Conservation (phyloP, 2,113 vertebrate species). For the Hipposideros armiger region DNA sequence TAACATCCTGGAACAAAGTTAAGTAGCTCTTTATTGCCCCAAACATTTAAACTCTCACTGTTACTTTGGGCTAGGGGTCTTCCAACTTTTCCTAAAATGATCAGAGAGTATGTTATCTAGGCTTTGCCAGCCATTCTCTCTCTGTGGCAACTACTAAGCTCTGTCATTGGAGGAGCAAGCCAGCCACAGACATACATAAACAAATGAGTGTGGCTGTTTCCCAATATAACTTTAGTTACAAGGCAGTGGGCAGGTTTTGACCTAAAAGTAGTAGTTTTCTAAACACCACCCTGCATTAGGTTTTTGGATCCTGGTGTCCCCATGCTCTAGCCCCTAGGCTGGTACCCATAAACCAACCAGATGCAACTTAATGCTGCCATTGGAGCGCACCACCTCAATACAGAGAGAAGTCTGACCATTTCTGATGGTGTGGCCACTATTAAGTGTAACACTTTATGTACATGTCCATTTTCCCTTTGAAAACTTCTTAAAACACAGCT, state of each 20-base stretch:
- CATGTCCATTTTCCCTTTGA: neutral
- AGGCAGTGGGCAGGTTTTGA: neutral
- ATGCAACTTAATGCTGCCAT: neutral
- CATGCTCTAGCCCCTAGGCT: neutral
- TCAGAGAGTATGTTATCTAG: neutral
- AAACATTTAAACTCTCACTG: neutral
- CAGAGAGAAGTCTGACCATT: neutral
- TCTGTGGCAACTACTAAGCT: neutral
- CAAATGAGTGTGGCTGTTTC: neutral
- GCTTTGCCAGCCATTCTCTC: neutral
- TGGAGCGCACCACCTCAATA: neutral
- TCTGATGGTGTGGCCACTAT: neutral
- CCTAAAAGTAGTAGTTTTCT: no score
- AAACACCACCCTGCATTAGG: neutral
- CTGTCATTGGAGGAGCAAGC: neutral
- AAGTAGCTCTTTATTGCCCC: neutral
- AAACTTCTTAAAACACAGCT: neutral
- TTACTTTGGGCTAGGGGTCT: neutral
- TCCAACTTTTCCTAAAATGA: neutral
- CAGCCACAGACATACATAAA: neutral
- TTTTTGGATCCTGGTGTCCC: neutral
- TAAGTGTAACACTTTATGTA: neutral
- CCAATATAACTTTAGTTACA: neutral
- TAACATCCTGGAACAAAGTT: neutral
- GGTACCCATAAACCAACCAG: neutral